A percentile compares a stretch with the other conserved stretches of the same genome.
These are phyloP conservation scores for Sinocyclocheilus maitianheensis DNA, from an alignment of 2,113 vertebrate genomes.

Conservation along the genomic window DNA sequence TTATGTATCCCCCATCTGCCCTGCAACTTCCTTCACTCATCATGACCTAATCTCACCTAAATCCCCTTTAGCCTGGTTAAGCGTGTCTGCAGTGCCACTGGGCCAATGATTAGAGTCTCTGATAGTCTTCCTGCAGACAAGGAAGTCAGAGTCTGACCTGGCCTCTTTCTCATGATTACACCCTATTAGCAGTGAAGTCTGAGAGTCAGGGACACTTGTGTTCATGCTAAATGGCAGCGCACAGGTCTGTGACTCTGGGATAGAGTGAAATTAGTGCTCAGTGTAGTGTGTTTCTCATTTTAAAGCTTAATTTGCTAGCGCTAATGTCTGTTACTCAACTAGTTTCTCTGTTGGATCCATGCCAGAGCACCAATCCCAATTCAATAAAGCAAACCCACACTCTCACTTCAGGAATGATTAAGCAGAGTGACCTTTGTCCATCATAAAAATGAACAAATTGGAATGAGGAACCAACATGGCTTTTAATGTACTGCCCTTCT, in stretches of 20 bases:
- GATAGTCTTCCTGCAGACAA: not conserved
- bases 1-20: conserved; percentile 45
- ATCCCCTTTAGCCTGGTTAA: conserved; percentile 43
- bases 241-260: not conserved
- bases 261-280: not conserved
- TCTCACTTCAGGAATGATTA: not conserved
- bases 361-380: not conserved
- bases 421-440: not conserved
- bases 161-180: conserved; percentile 2
- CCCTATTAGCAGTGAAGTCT: conserved; percentile 2
- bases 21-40: not conserved
- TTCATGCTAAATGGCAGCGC: not conserved
- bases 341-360: not conserved
- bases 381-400: conserved; percentile 9
- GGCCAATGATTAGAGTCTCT: not conserved
- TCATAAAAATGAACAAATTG: conserved; percentile 2
- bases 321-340: not conserved
- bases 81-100: not conserved
- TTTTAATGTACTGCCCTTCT: not conserved
- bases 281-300: not conserved
- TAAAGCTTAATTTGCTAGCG: not conserved
- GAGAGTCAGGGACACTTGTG: not conserved
- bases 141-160: not conserved
- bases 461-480: not conserved
- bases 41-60: conserved; percentile 34